Evolutionary conservation across 2,797 vertebrate species (phyloP).

Genomic region (Todus mexicanus): DNA sequence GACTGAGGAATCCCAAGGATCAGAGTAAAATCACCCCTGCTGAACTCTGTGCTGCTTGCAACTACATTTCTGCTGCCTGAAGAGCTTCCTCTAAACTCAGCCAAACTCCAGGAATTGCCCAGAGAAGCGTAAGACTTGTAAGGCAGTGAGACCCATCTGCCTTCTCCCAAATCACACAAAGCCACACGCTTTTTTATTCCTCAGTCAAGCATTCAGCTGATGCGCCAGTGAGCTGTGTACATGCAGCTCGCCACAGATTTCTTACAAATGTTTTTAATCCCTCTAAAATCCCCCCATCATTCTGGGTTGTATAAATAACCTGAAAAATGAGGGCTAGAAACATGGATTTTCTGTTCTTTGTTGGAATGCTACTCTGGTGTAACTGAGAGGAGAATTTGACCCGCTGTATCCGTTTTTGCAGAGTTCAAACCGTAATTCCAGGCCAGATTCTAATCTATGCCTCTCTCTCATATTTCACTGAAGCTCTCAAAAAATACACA

Average conservation of each 20-base stretch:
- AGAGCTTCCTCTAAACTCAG: neutral
- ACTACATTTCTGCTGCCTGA: neutral
- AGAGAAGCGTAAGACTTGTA: neutral
- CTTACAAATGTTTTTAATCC: slow-evolving; percentile 20
- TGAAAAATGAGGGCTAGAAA: slow-evolving; percentile 22
- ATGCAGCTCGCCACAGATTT: neutral
- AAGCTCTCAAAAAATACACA: slow-evolving; percentile 51
- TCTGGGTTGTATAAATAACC: slow-evolving; percentile 29
- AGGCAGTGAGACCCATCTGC: neutral
- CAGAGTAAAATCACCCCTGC: neutral
- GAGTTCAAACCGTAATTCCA: slow-evolving; percentile 48
- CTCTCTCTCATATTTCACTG: slow-evolving; percentile 59
- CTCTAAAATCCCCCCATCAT: neutral
- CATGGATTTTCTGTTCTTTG: slow-evolving; percentile 52
- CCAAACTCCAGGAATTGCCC: neutral
- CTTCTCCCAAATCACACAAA: neutral
- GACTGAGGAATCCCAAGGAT: neutral
- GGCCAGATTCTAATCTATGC: slow-evolving; percentile 61
- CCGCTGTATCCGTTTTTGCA: slow-evolving; percentile 57
- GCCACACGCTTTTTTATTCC: neutral
- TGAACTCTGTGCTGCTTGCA: neutral
- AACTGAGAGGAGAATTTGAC: slow-evolving; percentile 58
- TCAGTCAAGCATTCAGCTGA: neutral
- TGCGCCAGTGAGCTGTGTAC: neutral
- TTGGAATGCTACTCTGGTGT: slow-evolving; percentile 55